Evolutionary conservation across 1,140 invertebrate genomes (phyloP).

Genomic region (Calliphora vicina): DNA sequence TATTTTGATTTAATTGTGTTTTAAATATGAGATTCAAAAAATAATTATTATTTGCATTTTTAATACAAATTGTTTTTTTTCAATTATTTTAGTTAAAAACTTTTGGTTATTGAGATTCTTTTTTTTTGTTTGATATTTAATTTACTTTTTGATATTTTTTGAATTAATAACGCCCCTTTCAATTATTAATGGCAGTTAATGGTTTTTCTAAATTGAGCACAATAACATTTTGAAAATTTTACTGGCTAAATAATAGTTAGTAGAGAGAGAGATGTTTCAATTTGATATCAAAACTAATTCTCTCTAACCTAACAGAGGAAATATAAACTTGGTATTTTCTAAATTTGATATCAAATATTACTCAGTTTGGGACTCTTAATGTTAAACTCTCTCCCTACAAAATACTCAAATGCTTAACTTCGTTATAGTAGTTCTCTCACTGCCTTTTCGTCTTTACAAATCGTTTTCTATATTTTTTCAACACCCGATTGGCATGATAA

Average conservation of each 20-base stretch:
- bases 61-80: not conserved
- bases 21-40: not conserved
- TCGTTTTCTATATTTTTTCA: slow-evolving; percentile 51
- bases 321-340: too few relatives aligned
- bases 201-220: not conserved
- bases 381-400: too few relatives aligned
- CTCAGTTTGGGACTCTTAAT: too few relatives aligned
- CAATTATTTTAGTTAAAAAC: not conserved
- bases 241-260: not conserved
- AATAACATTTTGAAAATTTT: not conserved
- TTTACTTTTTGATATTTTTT: not conserved
- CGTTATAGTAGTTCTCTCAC: not conserved
- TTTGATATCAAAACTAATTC: too few relatives aligned
- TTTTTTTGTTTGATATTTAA: not conserved
- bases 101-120: not conserved
- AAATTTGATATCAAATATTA: too few relatives aligned
- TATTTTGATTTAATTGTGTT: not conserved
- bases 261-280: too few relatives aligned
- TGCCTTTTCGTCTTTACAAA: not conserved
- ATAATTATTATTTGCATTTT: not conserved
- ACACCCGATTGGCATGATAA: slow-evolving; percentile 52
- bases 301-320: too few relatives aligned
- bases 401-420: too few relatives aligned
- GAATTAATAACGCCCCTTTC: not conserved
- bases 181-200: not conserved